Percentiles rank a stretch among this genome's conserved stretches.
Conservation (phyloP, 2,113 vertebrate genomes). For the Myocastor coypus region DNA sequence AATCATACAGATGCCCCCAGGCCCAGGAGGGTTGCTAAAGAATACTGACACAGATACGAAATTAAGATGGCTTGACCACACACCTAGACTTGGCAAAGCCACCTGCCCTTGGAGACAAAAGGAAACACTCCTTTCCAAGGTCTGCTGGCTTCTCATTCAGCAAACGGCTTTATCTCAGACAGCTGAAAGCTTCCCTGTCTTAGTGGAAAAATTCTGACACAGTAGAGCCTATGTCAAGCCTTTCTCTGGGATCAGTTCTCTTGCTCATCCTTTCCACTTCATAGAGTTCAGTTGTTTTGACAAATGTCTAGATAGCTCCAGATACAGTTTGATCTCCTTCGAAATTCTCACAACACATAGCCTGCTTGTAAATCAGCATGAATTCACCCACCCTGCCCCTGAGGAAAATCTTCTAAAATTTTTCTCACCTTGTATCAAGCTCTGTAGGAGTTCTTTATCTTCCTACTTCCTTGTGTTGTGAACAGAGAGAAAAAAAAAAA, state of each 20-base stretch:
- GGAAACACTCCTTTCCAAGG: not conserved
- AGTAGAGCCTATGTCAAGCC: not conserved
- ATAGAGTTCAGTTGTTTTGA: constrained; percentile 58
- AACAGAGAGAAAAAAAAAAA: not conserved
- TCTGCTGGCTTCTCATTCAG: constrained; percentile 32
- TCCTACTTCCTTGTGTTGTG: not conserved
- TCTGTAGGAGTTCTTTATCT: not conserved
- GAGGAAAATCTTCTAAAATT: constrained; percentile 25
- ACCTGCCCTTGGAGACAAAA: not conserved
- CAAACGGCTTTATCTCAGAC: constrained; percentile 5
- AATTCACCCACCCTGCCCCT: not conserved
- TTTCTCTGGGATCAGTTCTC: not conserved
- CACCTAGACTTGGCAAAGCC: not conserved
- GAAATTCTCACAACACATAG: not conserved
- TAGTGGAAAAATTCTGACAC: constrained; percentile 48
- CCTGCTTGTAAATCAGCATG: not conserved
- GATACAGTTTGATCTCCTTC: constrained; percentile 37
- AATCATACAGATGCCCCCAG: not conserved
- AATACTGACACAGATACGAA: not conserved
- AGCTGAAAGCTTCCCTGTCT: constrained; percentile 27
- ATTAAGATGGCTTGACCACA: not conserved
- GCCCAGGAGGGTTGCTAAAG: not conserved
- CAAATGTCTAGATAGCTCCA: constrained; percentile 26
- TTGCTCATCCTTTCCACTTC: constrained; percentile 13
- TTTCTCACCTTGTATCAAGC: not conserved